phyloP scores from a whole-genome alignment of 2,113 vertebrate genomes.

The Carassius auratus region DNA sequence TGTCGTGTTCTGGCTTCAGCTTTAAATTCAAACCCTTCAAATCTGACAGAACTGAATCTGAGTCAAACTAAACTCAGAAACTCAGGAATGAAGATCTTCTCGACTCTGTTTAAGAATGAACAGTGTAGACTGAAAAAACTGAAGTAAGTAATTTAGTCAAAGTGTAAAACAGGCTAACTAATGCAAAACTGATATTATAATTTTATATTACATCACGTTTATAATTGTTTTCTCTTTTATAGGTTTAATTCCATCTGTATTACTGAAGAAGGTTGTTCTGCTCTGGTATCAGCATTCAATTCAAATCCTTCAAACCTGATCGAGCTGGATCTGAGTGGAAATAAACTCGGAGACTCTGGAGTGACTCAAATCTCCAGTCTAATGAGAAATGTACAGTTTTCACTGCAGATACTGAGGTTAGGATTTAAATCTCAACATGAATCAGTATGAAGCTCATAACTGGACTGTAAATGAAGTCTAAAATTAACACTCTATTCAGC shows the following conservation, averaged over 20 bases:
- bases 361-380: background rate
- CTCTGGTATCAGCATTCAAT: too few species aligned
- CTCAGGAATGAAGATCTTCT: background rate
- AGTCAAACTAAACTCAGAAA: background rate
- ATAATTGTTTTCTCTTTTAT: background rate
- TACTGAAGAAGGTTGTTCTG: background rate
- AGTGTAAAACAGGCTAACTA: background rate
- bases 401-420: background rate
- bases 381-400: background rate
- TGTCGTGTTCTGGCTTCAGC: background rate
- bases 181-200: background rate
- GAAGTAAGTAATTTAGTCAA: background rate
- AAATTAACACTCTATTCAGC: too few species aligned
- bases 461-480: background rate
- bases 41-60: background rate
- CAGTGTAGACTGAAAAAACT: background rate
- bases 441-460: background rate
- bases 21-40: background rate
- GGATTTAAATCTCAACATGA: background rate
- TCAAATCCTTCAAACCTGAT: too few species aligned
- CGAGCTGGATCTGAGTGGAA: too few species aligned
- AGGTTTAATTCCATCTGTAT: background rate
- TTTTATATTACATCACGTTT: background rate
- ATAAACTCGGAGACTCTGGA: too few species aligned
- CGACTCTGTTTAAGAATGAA: too few species aligned